Conservation (phyloP, 2,888 invertebrate genomes). For the Liodrosophila aerea region DNA sequence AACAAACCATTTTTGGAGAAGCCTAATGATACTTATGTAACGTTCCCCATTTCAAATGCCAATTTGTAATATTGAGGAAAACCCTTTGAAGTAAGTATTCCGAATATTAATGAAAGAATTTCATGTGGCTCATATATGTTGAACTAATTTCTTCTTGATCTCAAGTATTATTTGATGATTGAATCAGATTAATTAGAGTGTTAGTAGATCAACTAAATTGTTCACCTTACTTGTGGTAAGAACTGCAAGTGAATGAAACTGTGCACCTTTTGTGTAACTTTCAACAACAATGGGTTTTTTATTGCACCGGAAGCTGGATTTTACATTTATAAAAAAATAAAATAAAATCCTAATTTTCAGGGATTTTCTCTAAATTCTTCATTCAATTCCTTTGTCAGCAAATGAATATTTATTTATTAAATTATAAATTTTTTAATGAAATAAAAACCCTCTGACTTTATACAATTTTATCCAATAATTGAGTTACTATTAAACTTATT, state of each 20-base stretch:
- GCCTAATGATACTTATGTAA: constrained; percentile 53
- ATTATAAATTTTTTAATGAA: too few species aligned
- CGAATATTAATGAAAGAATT: constrained; percentile 38
- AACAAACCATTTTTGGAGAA: constrained; percentile 18
- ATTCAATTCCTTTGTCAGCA: too few species aligned
- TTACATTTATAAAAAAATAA: too few species aligned
- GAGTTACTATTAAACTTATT: constrained; percentile 6
- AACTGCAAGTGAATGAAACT: too few species aligned
- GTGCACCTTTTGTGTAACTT: too few species aligned
- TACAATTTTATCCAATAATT: too few species aligned
- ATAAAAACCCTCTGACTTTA: too few species aligned
- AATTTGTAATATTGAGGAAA: constrained; percentile 31
- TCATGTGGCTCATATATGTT: constrained; percentile 16
- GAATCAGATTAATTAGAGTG: constrained; percentile 5
- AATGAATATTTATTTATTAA: too few species aligned
- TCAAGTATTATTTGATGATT: constrained; percentile 2
- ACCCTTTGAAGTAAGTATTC: constrained; percentile 54
- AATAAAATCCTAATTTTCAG: too few species aligned
- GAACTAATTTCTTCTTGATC: background rate
- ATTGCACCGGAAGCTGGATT: too few species aligned
- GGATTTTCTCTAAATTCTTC: too few species aligned
- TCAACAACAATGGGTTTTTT: too few species aligned
- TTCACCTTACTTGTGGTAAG: background rate
- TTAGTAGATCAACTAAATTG: background rate
- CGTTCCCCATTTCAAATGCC: constrained; percentile 23